phyloP scores from a whole-genome alignment of 2,888 invertebrate species.

The Pseudolycoriella hygida region DNA sequence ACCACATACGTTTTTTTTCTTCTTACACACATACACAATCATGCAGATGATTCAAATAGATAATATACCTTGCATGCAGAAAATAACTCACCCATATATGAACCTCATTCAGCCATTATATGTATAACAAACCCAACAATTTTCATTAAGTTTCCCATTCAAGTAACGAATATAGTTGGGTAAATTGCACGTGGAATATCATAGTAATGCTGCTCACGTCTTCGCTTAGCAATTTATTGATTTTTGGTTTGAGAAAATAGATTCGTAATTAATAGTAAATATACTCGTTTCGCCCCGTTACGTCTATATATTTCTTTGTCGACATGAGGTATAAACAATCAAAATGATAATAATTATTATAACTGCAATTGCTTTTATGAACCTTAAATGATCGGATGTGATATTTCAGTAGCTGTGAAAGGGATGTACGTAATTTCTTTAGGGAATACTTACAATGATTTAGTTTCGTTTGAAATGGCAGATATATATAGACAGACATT shows the following conservation, averaged over 20 bases:
- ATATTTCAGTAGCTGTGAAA: no score
- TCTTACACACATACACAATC: no score
- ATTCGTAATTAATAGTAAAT: slow-evolving; percentile 5
- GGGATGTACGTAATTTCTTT: no score
- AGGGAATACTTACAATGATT: background rate
- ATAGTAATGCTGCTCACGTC: slow-evolving; percentile 4
- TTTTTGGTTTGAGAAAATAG: slow-evolving; percentile 5
- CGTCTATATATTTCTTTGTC: background rate
- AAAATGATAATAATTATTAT: background rate
- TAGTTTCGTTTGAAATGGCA: no score
- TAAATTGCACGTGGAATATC: slow-evolving; percentile 4
- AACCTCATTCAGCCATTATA: no score
- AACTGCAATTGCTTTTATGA: no score
- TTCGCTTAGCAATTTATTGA: slow-evolving; percentile 5
- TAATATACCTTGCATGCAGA: no score
- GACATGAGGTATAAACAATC: background rate
- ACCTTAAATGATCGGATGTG: no score
- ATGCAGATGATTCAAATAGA: no score
- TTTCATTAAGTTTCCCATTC: slow-evolving; percentile 5
- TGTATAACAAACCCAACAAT: slow-evolving; percentile 3
- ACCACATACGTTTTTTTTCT: no score
- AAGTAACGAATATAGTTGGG: slow-evolving; percentile 2
- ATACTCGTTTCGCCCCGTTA: background rate
- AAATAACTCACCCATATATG: no score
- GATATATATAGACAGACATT: no score